phyloP scores from a whole-genome alignment of 2,113 vertebrate genomes.

The Gambusia affinis region DNA sequence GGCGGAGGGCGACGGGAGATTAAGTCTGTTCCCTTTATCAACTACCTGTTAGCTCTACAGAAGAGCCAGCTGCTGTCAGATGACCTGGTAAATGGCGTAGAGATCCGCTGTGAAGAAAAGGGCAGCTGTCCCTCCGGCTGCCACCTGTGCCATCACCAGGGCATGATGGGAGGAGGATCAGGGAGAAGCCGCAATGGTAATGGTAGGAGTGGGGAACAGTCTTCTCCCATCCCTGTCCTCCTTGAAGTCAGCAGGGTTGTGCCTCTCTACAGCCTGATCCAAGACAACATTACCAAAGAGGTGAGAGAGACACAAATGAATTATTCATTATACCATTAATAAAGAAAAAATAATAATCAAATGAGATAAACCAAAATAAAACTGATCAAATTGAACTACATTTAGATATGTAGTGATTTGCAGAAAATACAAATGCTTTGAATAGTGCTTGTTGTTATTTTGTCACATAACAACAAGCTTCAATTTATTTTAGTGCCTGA shows the following conservation, averaged over 20 bases:
- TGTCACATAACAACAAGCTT: too few relatives aligned
- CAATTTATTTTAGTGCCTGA: too few relatives aligned
- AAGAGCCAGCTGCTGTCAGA: slow-evolving; percentile 93
- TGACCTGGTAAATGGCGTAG: slow-evolving; percentile 91
- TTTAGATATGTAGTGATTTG: too few relatives aligned
- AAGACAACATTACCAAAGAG: slow-evolving; percentile 95
- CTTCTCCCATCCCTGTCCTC: slow-evolving; percentile 89
- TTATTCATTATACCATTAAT: background rate
- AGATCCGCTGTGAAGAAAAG: slow-evolving; percentile 95
- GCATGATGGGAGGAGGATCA: slow-evolving; percentile 41
- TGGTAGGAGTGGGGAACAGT: slow-evolving; percentile 83
- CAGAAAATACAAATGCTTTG: too few relatives aligned
- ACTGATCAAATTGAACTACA: background rate
- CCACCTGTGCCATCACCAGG: slow-evolving; percentile 89
- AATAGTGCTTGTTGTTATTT: too few relatives aligned
- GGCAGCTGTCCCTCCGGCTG: slow-evolving; percentile 92
- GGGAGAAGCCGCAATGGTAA: slow-evolving; percentile 50
- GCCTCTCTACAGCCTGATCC: slow-evolving; percentile 92
- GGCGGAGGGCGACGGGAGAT: slow-evolving; percentile 88
- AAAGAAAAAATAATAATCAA: background rate
- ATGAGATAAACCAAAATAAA: background rate
- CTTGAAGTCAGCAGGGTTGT: slow-evolving; percentile 92
- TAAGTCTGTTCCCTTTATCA: slow-evolving; percentile 96
- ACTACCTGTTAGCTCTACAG: slow-evolving; percentile 91
- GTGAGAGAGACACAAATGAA: slow-evolving; percentile 70